Evolutionary conservation across 2,797 vertebrate species (phyloP).

Genomic region (Diceros bicornis): DNA sequence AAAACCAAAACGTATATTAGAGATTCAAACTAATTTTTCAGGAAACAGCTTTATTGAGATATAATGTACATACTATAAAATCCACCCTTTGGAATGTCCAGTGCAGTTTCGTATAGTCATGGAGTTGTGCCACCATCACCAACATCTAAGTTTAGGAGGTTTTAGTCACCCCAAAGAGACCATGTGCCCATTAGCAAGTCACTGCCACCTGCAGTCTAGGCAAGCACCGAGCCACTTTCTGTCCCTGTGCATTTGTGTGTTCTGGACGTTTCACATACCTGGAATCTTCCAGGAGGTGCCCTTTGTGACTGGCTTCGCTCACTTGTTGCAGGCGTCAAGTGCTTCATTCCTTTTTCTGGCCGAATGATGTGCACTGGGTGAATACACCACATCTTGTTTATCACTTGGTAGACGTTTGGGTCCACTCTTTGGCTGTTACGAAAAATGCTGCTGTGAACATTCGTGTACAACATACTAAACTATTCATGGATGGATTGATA

Average conservation of each 20-base stretch:
- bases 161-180: accelerated
- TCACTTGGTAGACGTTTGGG: too few relatives aligned
- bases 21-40: neutral
- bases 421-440: neutral
- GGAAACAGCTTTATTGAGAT: neutral
- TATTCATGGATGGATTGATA: neutral
- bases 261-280: accelerated
- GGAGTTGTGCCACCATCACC: too few relatives aligned
- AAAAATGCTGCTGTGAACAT: neutral
- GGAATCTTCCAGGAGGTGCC: accelerated
- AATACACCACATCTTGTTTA: accelerated
- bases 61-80: neutral
- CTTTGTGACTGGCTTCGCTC: accelerated
- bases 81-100: too few relatives aligned
- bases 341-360: neutral
- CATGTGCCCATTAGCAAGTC: accelerated
- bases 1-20: neutral
- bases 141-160: neutral
- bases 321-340: accelerated
- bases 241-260: accelerated
- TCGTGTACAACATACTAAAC: accelerated
- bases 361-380: accelerated
- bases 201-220: neutral
- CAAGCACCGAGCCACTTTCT: accelerated
- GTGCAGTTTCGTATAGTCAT: accelerated